Percentiles rank a stretch among this genome's conserved stretches.
Evolutionary conservation across 2,113 vertebrate species (phyloP).

Genomic region (Austrofundulus limnaeus): DNA sequence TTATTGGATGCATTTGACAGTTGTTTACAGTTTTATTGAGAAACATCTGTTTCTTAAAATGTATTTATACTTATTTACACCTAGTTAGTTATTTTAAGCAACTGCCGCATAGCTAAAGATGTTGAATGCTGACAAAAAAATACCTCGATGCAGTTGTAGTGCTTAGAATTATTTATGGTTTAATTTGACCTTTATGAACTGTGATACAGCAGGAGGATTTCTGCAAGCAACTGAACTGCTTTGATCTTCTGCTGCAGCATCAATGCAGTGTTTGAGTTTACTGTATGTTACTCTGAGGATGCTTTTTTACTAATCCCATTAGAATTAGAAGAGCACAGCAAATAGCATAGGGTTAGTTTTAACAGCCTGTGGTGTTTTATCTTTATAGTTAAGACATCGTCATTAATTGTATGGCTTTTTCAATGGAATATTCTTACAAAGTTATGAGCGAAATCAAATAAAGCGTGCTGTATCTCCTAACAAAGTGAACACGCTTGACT

Average conservation of each 20-base stretch:
- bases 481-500: conserved; percentile 4
- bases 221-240: background rate
- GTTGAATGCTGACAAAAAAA: background rate
- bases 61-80: background rate
- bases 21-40: conserved; percentile 3
- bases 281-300: background rate
- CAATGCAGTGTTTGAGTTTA: background rate
- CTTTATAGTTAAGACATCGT: too few relatives aligned
- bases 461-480: background rate
- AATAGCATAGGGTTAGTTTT: background rate
- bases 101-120: background rate
- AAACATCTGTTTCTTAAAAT: background rate
- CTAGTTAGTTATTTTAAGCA: background rate
- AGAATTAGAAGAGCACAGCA: background rate
- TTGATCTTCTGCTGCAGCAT: conserved; percentile 14
- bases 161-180: conserved; percentile 8
- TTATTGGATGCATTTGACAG: background rate
- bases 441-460: background rate
- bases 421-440: background rate
- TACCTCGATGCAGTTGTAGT: too few relatives aligned
- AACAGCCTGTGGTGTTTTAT: too few relatives aligned
- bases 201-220: conserved; percentile 3
- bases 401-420: background rate
- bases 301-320: background rate
- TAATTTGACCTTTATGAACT: conserved; percentile 16